Evolutionary conservation across 2,113 vertebrate species (phyloP), one percentile per base, ranked within the genome.

Genomic region (Protobothrops flavoviridis): DNA sequence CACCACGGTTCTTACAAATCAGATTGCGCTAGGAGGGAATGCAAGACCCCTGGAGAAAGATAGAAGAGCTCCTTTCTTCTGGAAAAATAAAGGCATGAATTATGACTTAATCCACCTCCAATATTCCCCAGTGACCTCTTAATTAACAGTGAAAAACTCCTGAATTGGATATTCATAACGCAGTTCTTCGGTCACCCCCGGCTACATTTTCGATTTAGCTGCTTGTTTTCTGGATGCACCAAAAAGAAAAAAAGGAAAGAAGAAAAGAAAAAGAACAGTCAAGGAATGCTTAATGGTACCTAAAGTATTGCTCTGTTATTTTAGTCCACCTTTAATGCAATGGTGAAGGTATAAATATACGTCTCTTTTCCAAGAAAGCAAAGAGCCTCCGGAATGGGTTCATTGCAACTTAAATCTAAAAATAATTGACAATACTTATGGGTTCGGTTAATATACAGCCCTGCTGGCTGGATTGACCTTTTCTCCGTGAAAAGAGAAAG

Each of bases 381-480:
- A 69, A 59, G 15, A 26, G 39, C 61, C 48, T 15, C 2, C 4
- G 64, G 55, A 52, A 85, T 24, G 29, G 20, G 7, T 57, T 56
- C 20, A 2, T 91, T n/a, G 64, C 9, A 21, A 69, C 59, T 26
- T 50, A 57, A 59, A 53, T 50, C 52, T 57, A 13, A 59, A 59
- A 93, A 59, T 88, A 26, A 91, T 39, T 91, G 59, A 57, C 90
- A 89, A 50, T 29, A 57, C 43, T 33, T 81, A 23, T 13, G 81
- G 93, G 23, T 45, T 93, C 13, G 0, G 17, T 50, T 56, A 91
- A 91, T 93, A 55, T 85, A 91, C 23, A 20, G 53, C 64, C 64
- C 61, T 59, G 64, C 93, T 81, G 88, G 39, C 26, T 91, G 52
- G 86, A 20, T 21, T 56, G 85, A 93, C 57, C 90, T 91, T 93